A percentile compares a stretch with the other conserved stretches of the same genome.
Evolutionary conservation across 2,113 vertebrate genomes (phyloP).

Genomic region (Dunckerocampus dactyliophorus): DNA sequence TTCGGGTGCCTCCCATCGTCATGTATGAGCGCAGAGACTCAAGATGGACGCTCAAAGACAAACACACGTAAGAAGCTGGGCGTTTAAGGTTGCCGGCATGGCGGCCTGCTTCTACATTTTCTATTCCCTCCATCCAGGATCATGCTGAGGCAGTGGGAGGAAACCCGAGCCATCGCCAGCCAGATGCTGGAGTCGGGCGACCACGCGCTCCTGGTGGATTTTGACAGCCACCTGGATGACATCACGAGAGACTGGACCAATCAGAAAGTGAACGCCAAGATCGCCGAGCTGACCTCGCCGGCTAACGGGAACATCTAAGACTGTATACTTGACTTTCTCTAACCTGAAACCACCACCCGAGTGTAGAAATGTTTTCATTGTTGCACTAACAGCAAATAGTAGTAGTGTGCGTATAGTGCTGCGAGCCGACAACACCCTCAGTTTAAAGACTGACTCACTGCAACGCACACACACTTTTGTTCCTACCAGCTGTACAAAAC

Average conservation of each 20-base stretch:
- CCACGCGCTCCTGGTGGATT: constrained; percentile 80
- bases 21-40: constrained; percentile 82
- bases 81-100: neutral
- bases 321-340: neutral
- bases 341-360: neutral
- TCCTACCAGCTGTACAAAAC: too few relatives aligned
- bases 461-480: too few relatives aligned
- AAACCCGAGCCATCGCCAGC: constrained; percentile 75
- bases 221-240: constrained; percentile 87
- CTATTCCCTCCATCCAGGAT: constrained; percentile 66
- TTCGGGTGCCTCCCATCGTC: constrained; percentile 81
- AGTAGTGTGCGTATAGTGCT: too few relatives aligned
- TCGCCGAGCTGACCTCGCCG: constrained; percentile 75
- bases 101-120: neutral
- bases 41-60: constrained; percentile 84
- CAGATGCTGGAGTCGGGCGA: constrained; percentile 79
- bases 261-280: constrained; percentile 80
- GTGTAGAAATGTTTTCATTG: constrained; percentile 19
- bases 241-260: constrained; percentile 91
- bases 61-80: constrained; percentile 78
- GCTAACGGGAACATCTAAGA: constrained; percentile 74
- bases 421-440: too few relatives aligned
- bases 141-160: constrained; percentile 89
- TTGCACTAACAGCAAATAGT: neutral
- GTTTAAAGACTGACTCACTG: too few relatives aligned